Base-by-base conservation (phyloP, 2,888 invertebrate species). In the Chelonus formosanus region DNA sequence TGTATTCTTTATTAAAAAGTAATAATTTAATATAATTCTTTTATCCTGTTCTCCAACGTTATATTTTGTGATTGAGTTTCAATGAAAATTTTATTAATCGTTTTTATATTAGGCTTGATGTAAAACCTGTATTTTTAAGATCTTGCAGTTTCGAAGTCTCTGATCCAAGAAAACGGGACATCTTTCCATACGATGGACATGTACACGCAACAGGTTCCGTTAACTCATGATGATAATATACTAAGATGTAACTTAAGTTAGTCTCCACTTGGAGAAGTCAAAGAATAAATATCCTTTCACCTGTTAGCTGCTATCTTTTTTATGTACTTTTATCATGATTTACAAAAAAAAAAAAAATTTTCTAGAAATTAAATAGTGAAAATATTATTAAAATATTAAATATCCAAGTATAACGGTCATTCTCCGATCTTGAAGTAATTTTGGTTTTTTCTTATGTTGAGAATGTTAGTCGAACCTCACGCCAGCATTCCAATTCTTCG, bases 381-480 rank as follows among this genome's bases (percentile, higher is more conserved):
- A 20, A 20, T 20, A 20, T 20, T 20, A 20, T 20, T 20, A 20
- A 20, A 20, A 20, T 2, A 20, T 20, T 20, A 20, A 20, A 20
- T 20, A 20, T 20, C 20, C 1, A 20, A 20, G 20, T 20, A 20
- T 20, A 20, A 20, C 20, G 20, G 20, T 20, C 20, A 20, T 20
- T 20, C 20, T 20, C 20, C 20, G 68, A 54, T 71, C 63, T 40
- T 36, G 64, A 40, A 32, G 44, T 67, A 61, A 63, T 61, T 63
- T 63, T 48, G 64, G 40, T 60, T 68, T 53, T 65, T 67, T 65
- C 69, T 69, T 20, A 20, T 20, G 20, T 2, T 71, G 76, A 80
- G 79, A 80, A 80, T 80, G 78, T 78, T 74, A 80, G 73, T 78
- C 80, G 78, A 75, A 74, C 70, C 68, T 63, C 73, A 73, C 73